Base-by-base conservation (phyloP, 2,113 vertebrate genomes). In the Tamias sibiricus region DNA sequence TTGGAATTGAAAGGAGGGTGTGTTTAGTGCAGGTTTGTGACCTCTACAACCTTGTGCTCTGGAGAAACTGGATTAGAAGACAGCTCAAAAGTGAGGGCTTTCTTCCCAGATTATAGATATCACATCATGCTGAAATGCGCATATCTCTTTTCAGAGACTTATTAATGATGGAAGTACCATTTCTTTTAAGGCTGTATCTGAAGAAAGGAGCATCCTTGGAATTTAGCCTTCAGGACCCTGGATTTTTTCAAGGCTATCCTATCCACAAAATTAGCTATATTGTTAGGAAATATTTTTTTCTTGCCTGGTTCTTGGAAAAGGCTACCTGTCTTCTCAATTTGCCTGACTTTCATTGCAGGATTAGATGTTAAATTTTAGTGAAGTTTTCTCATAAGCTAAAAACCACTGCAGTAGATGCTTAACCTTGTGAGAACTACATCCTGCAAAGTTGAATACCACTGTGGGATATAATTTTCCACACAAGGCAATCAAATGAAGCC, bases 1-100 rank as follows among this genome's bases (percentile, higher is more conserved):
- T 32, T 85, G 88, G 88, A 88, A 96, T 92, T 90, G 76, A 66
- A 40, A 87, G 85, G 84, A 62, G 47, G 40, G 66, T 87, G 93
- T 91, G 68, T 52, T 74, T 91, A 94, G 94, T 62, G 54, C 22
- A 4, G 49, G 71, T 81, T 44, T 37, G 14, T 91, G 74, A 95
- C 77, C 95, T 66, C n/a, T 37, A 4, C 71, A 44, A 13, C 72
- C 72, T 52, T 62, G 44, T 64, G 77, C 74, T 52, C 75, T 57
- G 54, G 66, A 83, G 69, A 79, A 91, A 37, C 64, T 66, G 49
- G 40, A 19, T 32, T 35, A 92, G 26, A 47, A 47, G 47, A 84
- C 80, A 89, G 24, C 59, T 35, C 40, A n/a, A 37, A 26, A 13
- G 66, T n/a, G 42, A 54, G 19, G 57, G 19, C 57, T 49, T 59